Evolutionary conservation across 1,140 invertebrate genomes (phyloP), one percentile per base, ranked within the genome.

Genomic region (Drosophila pectinifera): DNA sequence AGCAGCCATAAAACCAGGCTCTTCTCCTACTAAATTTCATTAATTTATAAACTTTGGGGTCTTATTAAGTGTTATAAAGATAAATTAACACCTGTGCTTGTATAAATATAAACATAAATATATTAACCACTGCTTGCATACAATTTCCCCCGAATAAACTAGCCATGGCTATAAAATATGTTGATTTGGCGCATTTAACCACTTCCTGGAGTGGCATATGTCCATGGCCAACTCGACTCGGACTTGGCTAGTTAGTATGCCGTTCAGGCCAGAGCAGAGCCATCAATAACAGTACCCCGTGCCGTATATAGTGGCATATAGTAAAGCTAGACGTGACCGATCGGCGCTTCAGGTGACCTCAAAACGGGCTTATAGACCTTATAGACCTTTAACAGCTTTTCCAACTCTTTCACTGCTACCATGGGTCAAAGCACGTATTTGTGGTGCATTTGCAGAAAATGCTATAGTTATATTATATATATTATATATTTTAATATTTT

Each of bases 181-280:
- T 51, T 18, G 11, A 22, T 46, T 48, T 31, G 2, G 16, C 6
- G 11, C 1, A 13, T 20, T 20, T 36, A 16, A 36, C 34, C 4
- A 18, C 49, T 70, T 70, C 64, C 67, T 70, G 49, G 18, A 41
- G 34, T 46, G 56, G 24, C 26, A 69, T 24, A n/a, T n/a, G 13
- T n/a, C 41, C 41, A 46, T 31, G 55, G 11, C 20, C 41, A 57
- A 31, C 28, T 56, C 34, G 49, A 34, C 24, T 39, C 10, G 28
- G 28, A 31, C 6, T 34, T 51, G 42, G 64, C 22, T 78, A 55
- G 51, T 73, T 78, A 62, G 41, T 81, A 81, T 82, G 79, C 63
- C 31, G 13, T 28, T 51, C 49, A 51, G 49, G 49, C 49, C 49
- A 20, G 11, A 6, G 49, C 7, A 34, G 28, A 51, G 28, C 28